Evolutionary conservation across 2,797 vertebrate genomes (phyloP), one percentile per base, ranked within the genome.

Genomic region (Sciurus vulgaris): DNA sequence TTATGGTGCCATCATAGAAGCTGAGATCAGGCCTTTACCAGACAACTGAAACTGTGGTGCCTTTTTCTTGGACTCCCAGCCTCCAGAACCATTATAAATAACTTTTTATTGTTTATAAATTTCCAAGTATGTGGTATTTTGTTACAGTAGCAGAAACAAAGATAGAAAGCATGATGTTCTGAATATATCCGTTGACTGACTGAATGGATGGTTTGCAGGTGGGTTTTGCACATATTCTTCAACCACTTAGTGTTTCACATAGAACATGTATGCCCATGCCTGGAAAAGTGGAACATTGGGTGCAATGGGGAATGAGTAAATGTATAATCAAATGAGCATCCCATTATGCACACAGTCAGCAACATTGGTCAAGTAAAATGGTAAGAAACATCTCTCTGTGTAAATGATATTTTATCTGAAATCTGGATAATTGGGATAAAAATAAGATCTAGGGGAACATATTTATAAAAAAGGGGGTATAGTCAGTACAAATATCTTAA

Each of bases 331-430:
- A 78, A 89, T 56, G 2, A 65, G 47, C n/a, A 9, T 72, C 56
- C 47, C 51, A 17, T 77, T 56, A 65, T 7, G 33, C 20, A 61
- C 47, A 11, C 9, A 47, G 72, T 70, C 2, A 30, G 10, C 26
- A 81, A 17, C 12, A 49, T 91, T 33, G 14, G 30, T 7, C 6
- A 38, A 9, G 56, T 59, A 26, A 59, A 59, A 22, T 70, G 28
- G 13, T 51, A 33, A 84, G 33, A 61, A 86, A 86, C 44, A 17
- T 2, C 24, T 87, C 47, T 78, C 38, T n/a, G 26, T 56, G 22
- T 63, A n/a, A 44, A 72, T 67, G 56, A 89, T 22, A 86, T 92
- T 94, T 94, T 86, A 77, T 83, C 33, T 61, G 63, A 76, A 7
- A 86, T 86, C 22, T 86, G 18, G 7, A 83, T 82, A 30, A 67